phyloP scores from a whole-genome alignment of 2,113 vertebrate genomes.

The Paramormyrops kingsleyae region DNA sequence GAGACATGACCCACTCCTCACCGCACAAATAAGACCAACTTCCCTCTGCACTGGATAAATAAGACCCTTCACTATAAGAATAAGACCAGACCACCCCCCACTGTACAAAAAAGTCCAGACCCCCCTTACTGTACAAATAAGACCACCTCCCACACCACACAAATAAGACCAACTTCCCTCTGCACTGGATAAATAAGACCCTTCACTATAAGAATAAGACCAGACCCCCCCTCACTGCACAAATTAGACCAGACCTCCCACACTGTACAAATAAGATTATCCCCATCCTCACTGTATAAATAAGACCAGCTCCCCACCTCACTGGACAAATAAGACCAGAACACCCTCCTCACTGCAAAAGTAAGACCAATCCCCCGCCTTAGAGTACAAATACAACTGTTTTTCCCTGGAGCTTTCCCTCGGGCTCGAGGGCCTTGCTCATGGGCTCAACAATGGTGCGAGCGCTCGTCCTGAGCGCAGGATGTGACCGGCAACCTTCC shows the following conservation, averaged over 20 bases:
- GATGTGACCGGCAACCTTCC: neutral
- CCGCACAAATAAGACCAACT: neutral
- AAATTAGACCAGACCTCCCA: neutral
- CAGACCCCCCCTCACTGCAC: too few relatives aligned
- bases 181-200: neutral
- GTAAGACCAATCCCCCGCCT: neutral
- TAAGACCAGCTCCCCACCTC: neutral
- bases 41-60: neutral
- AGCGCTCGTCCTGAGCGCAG: neutral
- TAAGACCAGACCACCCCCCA: neutral
- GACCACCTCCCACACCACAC: neutral
- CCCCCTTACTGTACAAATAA: too few relatives aligned
- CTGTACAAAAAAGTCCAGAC: neutral
- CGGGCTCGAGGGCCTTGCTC: neutral
- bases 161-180: neutral
- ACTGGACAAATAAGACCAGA: neutral
- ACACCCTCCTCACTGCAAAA: neutral
- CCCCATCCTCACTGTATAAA: neutral
- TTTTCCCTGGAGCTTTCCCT: neutral
- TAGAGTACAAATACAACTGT: neutral
- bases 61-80: neutral
- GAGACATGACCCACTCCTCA: too few relatives aligned
- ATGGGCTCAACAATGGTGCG: neutral
- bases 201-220: neutral
- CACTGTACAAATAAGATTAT: neutral